Conservation (phyloP, 2,888 invertebrate genomes). For the Dorcus parallelipipedus region DNA sequence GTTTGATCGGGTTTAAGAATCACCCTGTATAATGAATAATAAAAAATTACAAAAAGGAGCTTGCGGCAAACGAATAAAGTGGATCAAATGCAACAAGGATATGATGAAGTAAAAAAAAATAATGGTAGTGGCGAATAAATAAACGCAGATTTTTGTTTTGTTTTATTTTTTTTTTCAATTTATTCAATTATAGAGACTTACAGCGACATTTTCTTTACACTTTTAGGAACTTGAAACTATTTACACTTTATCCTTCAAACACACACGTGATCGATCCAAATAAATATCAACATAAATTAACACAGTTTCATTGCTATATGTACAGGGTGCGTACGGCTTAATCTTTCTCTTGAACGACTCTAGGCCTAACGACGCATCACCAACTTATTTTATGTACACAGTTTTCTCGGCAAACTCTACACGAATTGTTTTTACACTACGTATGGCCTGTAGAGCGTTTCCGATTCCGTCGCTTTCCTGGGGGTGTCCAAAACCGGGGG, state of each 20-base stretch:
- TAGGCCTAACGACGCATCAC: neutral
- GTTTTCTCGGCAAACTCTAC: neutral
- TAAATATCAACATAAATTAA: neutral
- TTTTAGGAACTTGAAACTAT: slow-evolving; percentile 39
- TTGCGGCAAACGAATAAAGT: too few relatives aligned
- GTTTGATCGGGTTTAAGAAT: too few relatives aligned
- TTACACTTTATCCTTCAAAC: slow-evolving; percentile 10
- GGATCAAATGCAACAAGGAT: too few relatives aligned
- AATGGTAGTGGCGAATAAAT: neutral
- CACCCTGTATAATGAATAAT: too few relatives aligned
- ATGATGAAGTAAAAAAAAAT: too few relatives aligned
- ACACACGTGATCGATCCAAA: neutral
- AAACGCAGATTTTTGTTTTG: neutral
- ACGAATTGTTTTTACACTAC: slow-evolving; percentile 41
- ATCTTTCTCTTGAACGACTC: neutral
- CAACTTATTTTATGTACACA: slow-evolving; percentile 8
- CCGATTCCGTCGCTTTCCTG: slow-evolving; percentile 43
- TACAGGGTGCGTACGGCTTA: neutral
- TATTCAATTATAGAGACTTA: slow-evolving; percentile 19
- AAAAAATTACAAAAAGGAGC: too few relatives aligned
- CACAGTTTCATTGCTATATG: neutral
- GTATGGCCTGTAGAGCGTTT: slow-evolving; percentile 51
- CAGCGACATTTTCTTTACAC: slow-evolving; percentile 23
- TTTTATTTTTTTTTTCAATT: neutral
- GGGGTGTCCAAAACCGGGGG: slow-evolving; percentile 18